A percentile compares a stretch with the other conserved stretches of the same genome.
Conservation (phyloP, 2,113 vertebrate genomes). For the Oncorhynchus clarkii region DNA sequence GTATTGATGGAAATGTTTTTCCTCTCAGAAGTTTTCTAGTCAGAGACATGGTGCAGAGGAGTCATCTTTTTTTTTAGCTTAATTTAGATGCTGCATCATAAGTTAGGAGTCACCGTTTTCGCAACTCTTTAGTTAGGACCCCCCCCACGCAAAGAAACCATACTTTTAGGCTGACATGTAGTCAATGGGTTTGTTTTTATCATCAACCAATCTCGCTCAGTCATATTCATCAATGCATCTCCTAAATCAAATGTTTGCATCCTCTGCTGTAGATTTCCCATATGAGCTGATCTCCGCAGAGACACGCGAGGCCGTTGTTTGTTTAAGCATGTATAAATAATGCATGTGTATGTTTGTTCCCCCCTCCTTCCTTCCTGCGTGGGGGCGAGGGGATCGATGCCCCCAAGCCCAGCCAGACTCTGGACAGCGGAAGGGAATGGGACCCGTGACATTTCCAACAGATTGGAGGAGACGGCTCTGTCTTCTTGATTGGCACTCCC, state of each 20-base stretch:
- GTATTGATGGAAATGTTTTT: neutral
- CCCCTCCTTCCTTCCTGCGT: neutral
- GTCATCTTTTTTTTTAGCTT: too few relatives aligned
- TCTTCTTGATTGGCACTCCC: conserved; percentile 28
- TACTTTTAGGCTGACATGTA: too few relatives aligned
- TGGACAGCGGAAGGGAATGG: neutral
- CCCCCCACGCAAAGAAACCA: too few relatives aligned
- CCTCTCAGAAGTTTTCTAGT: too few relatives aligned
- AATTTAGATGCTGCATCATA: too few relatives aligned
- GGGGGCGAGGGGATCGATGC: conserved; percentile 30
- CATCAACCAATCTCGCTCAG: neutral
- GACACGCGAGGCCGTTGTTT: neutral
- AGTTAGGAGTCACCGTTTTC: too few relatives aligned
- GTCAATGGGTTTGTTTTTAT: neutral
- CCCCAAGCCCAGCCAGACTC: neutral
- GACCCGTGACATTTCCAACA: conserved; percentile 44
- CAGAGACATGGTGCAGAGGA: too few relatives aligned
- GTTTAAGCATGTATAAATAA: neutral
- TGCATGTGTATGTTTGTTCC: neutral
- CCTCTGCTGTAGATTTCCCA: neutral
- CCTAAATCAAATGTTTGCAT: neutral
- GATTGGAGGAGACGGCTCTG: conserved; percentile 20
- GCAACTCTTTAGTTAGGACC: too few relatives aligned
- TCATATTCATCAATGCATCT: neutral
- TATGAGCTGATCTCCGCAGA: neutral